phyloP scores from a whole-genome alignment of 2,113 vertebrate genomes.

The Heterotilapia buettikoferi region DNA sequence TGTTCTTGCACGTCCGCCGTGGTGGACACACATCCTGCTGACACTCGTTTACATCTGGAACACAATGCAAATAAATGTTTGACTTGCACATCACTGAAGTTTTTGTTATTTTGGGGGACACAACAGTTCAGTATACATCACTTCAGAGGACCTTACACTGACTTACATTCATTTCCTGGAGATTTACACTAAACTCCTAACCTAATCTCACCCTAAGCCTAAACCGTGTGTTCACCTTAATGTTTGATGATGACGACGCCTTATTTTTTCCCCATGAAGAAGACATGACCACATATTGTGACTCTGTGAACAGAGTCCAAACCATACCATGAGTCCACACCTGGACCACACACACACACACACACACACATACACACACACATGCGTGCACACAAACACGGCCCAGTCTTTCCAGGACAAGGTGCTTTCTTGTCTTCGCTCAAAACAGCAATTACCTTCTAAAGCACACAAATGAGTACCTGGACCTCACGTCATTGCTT shows the following conservation, averaged over 20 bases:
- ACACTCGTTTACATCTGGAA: conserved; percentile 68
- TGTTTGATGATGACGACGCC: not conserved
- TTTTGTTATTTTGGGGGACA: not conserved
- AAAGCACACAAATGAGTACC: conserved; percentile 58
- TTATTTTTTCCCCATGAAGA: not conserved
- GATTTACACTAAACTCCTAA: not conserved
- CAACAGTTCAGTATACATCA: not conserved
- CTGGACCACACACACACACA: not conserved
- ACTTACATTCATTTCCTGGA: not conserved
- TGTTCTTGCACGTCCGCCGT: conserved; percentile 60
- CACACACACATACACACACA: not conserved
- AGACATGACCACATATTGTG: not conserved
- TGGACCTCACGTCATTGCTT: conserved; percentile 43
- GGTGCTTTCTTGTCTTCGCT: not conserved
- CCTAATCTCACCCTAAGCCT: not conserved
- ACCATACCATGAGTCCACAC: not conserved
- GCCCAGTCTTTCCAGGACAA: not conserved
- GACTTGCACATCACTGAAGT: not conserved
- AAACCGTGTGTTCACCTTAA: not conserved
- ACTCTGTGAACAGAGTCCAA: not conserved
- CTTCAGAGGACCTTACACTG: not conserved
- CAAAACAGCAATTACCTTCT: conserved; percentile 59
- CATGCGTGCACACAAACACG: not conserved
- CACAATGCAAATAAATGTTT: not conserved
- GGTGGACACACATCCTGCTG: conserved; percentile 26